These are phyloP conservation scores for Frieseomelitta varia DNA, from an alignment of 1,140 invertebrate genomes.

Conservation along the genomic window DNA sequence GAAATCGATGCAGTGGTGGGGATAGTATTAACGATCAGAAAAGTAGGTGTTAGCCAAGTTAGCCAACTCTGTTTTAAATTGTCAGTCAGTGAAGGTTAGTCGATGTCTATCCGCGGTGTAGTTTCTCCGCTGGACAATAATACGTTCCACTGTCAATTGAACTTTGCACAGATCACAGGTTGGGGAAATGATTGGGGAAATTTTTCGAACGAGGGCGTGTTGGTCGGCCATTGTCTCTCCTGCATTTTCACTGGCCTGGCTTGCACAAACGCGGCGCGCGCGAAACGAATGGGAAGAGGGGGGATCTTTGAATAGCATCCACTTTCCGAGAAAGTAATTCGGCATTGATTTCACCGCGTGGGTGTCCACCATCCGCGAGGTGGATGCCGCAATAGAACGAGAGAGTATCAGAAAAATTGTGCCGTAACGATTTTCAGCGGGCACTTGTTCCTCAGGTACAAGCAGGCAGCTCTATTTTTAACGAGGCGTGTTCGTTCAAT, in stretches of 20 bases:
- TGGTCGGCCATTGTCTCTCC: not conserved
- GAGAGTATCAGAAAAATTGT: slow-evolving; percentile 18
- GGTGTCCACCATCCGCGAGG: not conserved
- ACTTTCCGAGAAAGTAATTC: slow-evolving; percentile 19
- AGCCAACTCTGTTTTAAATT: no score
- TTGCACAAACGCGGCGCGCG: not conserved
- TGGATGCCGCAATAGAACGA: slow-evolving; percentile 11
- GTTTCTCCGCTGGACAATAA: no score
- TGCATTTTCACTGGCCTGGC: not conserved
- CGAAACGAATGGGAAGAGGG: not conserved
- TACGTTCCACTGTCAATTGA: no score
- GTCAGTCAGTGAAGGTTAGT: no score
- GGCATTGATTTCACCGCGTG: slow-evolving; percentile 16
- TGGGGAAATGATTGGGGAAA: no score
- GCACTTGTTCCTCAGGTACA: not conserved
- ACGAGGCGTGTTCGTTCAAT: not conserved
- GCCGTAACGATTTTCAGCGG: slow-evolving; percentile 5
- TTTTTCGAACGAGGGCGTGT: not conserved
- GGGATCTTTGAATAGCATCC: slow-evolving; percentile 27
- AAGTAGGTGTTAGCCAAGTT: no score
- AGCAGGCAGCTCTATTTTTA: not conserved
- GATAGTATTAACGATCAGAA: no score
- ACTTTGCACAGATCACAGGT: no score
- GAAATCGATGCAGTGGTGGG: no score
- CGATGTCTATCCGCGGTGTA: no score